phyloP scores from a whole-genome alignment of 2,113 vertebrate genomes.

The Gnathonemus longibarbis region DNA sequence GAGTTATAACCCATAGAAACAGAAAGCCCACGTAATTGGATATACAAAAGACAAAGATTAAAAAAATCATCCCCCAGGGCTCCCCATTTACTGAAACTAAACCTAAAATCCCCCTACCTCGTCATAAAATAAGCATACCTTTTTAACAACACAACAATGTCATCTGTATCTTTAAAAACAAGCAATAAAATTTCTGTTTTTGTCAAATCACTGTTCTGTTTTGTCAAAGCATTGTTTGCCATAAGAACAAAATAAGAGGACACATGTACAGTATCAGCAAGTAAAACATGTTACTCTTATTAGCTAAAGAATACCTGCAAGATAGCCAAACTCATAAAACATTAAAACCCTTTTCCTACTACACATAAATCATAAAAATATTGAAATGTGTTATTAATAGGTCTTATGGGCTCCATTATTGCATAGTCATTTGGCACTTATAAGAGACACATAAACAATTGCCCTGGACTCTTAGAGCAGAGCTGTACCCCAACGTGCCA shows the following conservation, averaged over 20 bases:
- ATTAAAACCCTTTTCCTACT: neutral
- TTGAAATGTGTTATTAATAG: neutral
- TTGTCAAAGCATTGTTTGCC: neutral
- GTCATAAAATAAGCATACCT: neutral
- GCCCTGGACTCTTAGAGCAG: neutral
- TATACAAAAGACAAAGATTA: neutral
- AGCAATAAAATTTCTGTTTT: neutral
- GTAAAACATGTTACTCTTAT: neutral
- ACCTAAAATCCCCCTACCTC: neutral
- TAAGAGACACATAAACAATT: neutral
- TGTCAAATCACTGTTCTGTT: neutral
- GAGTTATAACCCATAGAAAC: neutral
- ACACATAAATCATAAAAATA: neutral
- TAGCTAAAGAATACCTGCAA: neutral
- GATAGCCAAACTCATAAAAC: neutral
- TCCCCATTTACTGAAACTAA: neutral
- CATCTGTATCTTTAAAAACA: neutral
- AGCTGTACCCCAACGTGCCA: neutral
- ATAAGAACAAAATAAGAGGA: neutral
- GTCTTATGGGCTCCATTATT: neutral
- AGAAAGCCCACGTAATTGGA: neutral
- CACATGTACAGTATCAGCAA: neutral
- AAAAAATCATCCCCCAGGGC: neutral
- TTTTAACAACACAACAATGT: neutral
- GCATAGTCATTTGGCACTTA: neutral